phyloP scores from a whole-genome alignment of 2,797 vertebrate species.

The Peromyscus attwateri region DNA sequence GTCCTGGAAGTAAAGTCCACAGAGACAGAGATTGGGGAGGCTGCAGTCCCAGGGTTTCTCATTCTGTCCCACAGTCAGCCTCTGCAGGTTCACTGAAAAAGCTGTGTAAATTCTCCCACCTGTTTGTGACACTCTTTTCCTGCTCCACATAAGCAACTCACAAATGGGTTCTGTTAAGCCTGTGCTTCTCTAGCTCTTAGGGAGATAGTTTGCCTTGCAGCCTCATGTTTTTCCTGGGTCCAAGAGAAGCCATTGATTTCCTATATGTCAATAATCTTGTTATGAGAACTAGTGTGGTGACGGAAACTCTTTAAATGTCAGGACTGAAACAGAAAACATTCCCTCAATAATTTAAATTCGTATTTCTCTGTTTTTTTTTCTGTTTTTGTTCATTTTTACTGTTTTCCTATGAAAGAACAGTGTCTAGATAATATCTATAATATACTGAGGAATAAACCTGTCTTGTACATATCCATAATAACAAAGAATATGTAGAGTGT shows the following conservation, averaged over 20 bases:
- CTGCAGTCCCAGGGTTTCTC: neutral
- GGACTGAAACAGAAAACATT: neutral
- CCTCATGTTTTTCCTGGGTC: neutral
- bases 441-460: neutral
- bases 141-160: neutral
- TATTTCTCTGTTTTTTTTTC: slow-evolving; percentile 25
- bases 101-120: neutral
- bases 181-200: neutral
- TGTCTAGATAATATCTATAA: neutral
- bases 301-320: neutral
- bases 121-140: neutral
- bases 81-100: neutral
- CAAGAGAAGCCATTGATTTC: neutral
- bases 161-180: neutral
- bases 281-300: neutral
- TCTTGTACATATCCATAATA: neutral
- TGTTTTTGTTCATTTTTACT: neutral
- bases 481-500: neutral
- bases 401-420: neutral
- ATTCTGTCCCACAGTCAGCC: neutral
- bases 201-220: neutral
- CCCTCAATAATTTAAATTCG: neutral
- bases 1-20: neutral
- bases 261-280: neutral
- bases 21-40: neutral